Evolutionary conservation across 2,888 invertebrate genomes (phyloP).

Genomic region (Endotricha flammealis): DNA sequence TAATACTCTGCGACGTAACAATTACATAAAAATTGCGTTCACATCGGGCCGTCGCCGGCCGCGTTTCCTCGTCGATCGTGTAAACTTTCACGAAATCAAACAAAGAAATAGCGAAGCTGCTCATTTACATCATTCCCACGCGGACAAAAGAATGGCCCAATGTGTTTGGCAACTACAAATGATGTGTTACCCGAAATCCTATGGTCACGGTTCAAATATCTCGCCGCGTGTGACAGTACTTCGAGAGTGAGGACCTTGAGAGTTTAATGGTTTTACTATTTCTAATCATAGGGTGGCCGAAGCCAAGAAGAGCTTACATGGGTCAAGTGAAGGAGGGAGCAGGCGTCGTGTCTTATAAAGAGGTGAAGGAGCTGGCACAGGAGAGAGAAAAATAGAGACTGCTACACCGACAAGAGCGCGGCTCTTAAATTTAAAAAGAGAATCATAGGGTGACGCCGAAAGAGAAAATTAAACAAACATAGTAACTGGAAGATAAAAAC

Average conservation of each 20-base stretch:
- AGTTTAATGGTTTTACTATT: no score
- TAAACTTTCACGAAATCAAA: conserved; percentile 79
- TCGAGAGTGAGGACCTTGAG: conserved; percentile 35
- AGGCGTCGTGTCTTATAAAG: no score
- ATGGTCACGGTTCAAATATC: conserved; percentile 51
- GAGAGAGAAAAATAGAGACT: no score
- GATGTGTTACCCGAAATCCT: conserved; percentile 70
- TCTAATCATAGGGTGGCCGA: no score
- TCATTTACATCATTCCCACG: conserved; percentile 78
- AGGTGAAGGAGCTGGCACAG: no score
- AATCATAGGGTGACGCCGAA: no score
- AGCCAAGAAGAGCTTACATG: no score
- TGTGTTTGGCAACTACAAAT: conserved; percentile 71
- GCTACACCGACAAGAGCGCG: no score
- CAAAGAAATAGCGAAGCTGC: conserved; percentile 75
- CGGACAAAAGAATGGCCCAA: conserved; percentile 76
- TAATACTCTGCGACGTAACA: conserved; percentile 64
- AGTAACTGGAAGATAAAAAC: no score
- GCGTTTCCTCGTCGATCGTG: conserved; percentile 75
- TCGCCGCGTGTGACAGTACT: conserved; percentile 40
- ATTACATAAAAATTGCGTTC: conserved; percentile 78
- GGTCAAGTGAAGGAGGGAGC: no score
- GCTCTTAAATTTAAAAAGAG: no score
- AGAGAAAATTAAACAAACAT: no score
- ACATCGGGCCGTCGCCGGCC: conserved; percentile 66